Evolutionary conservation across 2,113 vertebrate genomes (phyloP), one percentile per base, ranked within the genome.

Genomic region (Lates calcarifer): DNA sequence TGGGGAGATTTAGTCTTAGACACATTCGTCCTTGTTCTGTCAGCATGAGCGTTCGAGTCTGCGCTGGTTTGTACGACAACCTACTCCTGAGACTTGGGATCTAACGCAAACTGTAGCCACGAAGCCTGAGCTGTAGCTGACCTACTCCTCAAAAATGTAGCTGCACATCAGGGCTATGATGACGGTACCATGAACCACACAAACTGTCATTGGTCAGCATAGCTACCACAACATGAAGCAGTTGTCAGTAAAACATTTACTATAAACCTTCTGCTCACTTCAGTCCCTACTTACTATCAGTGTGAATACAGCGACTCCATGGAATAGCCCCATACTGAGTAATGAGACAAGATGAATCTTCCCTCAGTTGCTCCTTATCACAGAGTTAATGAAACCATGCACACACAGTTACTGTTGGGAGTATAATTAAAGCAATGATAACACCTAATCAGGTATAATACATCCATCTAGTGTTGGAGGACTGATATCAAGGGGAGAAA

Each of bases 131-230:
- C 45, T 55, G 8, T 6, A 37, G 22, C 12, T 20, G 47, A 28
- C 37, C 1, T 28, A 26, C 41, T 43, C 15, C 0, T 71, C 26
- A 24, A 33, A 77, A 51, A 39, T 77, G 26, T 63, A 68, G 29
- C 57, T 22, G 12, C 31, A 31, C 14, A 11, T 29, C 56, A 41
- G 41, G 14, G 57, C n/a, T 15, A 29, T 11, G n/a, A 24, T 47
- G 26, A 1, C 51, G 55, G 62, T 5, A 65, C 65, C 15, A 43
- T 29, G 41, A 3, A 41, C 13, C 4, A 41, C 39, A 41, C 2
- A 5, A 45, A 29, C 57, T 79, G 64, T 43, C 22, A 71, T 63
- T 62, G 56, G 47, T 73, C 60, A 57, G 8, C n/a, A 31, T 11
- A 39, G 24, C 13, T 43, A n/a, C n/a, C n/a, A n/a, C n/a, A n/a